phyloP scores from a whole-genome alignment of 2,888 invertebrate genomes.

The Hypomecis punctinalis region DNA sequence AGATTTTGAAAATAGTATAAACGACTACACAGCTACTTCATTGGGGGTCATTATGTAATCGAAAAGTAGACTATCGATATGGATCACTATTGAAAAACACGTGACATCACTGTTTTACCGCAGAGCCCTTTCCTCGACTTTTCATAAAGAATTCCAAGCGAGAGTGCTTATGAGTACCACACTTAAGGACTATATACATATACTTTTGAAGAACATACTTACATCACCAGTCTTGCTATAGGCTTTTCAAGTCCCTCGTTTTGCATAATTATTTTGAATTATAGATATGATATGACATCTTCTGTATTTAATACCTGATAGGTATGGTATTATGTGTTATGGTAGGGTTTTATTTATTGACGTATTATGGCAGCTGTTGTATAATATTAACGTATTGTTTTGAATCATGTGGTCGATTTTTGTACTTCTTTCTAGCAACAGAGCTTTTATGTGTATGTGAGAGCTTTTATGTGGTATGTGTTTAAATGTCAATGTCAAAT shows the following conservation, averaged over 20 bases:
- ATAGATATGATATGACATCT: conserved; percentile 1
- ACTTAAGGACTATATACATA: conserved; percentile 47
- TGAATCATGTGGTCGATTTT: no score
- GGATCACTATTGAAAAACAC: conserved; percentile 7
- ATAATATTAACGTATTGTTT: no score
- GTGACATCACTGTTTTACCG: conserved; percentile 44
- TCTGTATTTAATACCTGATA: neutral
- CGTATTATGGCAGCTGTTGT: no score
- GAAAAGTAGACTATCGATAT: neutral
- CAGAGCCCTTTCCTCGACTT: conserved; percentile 44
- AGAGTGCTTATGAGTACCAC: conserved; percentile 47
- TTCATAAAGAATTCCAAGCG: conserved; percentile 52
- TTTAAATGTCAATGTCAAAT: no score
- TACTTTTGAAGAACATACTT: conserved; percentile 39
- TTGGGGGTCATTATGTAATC: no score
- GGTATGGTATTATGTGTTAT: no score
- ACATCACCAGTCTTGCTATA: conserved; percentile 2
- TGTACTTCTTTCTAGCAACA: no score
- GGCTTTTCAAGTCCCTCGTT: conserved; percentile 8
- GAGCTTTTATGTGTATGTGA: no score
- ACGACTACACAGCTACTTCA: no score
- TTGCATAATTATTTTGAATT: conserved; percentile 9
- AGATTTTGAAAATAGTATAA: no score
- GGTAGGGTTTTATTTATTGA: no score
- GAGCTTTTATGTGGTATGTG: no score